Base-by-base conservation (phyloP, 2,888 invertebrate species). In the Nomada goodeniana region DNA sequence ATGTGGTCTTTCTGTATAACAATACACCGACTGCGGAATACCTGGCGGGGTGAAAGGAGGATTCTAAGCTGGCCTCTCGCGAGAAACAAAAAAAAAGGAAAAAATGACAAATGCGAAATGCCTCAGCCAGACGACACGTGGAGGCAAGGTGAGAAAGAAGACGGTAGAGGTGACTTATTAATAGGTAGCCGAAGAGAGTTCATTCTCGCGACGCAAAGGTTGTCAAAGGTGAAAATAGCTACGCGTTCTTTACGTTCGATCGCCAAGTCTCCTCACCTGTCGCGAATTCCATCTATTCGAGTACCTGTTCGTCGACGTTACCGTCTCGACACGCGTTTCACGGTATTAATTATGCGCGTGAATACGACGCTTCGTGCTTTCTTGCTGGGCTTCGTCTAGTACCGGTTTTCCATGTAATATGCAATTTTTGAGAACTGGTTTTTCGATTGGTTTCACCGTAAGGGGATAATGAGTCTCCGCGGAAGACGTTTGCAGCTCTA, bases 91-190 rank as follows among this genome's bases (percentile, higher is more conserved):
- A 77, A 80, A 76, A 23, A 23, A 1, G n/a, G 23, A 23, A 23
- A 26, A 26, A 26, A 26, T n/a, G n/a, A 26, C 26, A 23, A 85
- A 75, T 76, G 71, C 68, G 61, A 29, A 79, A 80, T 85, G 69
- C 76, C 80, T 63, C 65, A 36, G n/a, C 57, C 36, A 20, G 71
- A 44, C 70, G 42, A 26, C 52, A 36, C 42, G 65, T 20, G 61
- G 81, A 64, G 61, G 18, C 69, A 47, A 26, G 20, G 60, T 5
- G 23, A 42, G 0, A 13, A 64, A 50, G 67, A 73, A 74, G 55
- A 61, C n/a, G 59, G 47, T 57, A 69, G 70, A 74, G 64, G 59
- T 57, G 55, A 53, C 47, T 55, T 76, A 61, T 67, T 44, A 63
- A 50, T 63, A 79, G 67, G 59, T 73, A 23, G 73, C 42, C 55